Evolutionary conservation across 1,140 invertebrate genomes (phyloP).

Genomic region (Pseudomyrmex sp.): DNA sequence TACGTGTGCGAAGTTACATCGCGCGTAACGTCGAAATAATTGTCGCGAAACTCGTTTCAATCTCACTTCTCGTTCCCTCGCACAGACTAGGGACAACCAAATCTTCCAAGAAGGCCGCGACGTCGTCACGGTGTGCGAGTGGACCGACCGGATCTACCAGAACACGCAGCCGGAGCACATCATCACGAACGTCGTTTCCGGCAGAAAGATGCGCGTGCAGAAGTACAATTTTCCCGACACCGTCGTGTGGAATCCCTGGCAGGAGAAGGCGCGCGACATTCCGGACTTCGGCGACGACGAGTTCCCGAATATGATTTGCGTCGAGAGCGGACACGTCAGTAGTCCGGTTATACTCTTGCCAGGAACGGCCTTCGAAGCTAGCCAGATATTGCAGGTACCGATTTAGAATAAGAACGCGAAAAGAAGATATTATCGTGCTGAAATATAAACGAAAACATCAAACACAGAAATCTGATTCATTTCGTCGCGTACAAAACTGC

Average conservation of each 20-base stretch:
- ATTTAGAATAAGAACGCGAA: too few relatives aligned
- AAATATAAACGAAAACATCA: neutral
- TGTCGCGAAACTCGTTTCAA: too few relatives aligned
- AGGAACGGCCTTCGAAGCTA: constrained; percentile 94
- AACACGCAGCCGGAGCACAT: constrained; percentile 96
- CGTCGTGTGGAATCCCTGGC: constrained; percentile 99
- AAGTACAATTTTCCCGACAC: constrained; percentile 98
- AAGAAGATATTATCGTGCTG: neutral
- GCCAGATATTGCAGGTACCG: constrained; percentile 92
- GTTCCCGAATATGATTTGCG: constrained; percentile 97
- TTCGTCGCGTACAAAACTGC: too few relatives aligned
- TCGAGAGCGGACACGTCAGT: constrained; percentile 95
- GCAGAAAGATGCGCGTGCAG: constrained; percentile 95
- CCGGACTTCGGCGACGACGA: constrained; percentile 97
- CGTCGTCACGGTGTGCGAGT: constrained; percentile 94
- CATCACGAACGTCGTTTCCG: constrained; percentile 96
- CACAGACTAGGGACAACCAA: constrained; percentile 91
- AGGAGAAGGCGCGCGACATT: constrained; percentile 95
- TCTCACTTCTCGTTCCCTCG: neutral
- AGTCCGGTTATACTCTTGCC: constrained; percentile 94
- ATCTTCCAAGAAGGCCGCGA: constrained; percentile 95
- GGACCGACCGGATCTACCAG: constrained; percentile 97
- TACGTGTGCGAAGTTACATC: too few relatives aligned
- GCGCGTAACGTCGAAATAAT: too few relatives aligned
- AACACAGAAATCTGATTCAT: too few relatives aligned